Base-by-base conservation (phyloP, 2,797 vertebrate genomes). In the Helarctos malayanus region DNA sequence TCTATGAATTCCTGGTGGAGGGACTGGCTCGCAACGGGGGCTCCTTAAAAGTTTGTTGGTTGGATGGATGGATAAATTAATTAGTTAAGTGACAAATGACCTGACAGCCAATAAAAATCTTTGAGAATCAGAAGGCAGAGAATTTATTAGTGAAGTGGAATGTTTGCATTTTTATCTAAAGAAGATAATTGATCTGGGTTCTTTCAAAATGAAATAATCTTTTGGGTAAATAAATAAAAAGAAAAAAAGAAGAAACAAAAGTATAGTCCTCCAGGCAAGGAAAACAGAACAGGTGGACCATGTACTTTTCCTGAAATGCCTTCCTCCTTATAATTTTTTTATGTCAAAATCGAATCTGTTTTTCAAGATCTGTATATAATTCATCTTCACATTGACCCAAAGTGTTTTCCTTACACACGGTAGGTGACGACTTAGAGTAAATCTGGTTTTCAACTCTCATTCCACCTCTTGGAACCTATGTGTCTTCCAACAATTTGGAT, bases 21-120 rank as follows among this genome's bases (percentile, higher is more conserved):
- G 47, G 52, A 68, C 54, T 61, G 23, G 41, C 54, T 86, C 5
- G 0, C 49, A 27, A 41, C 35, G 78, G 38, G 54, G 29, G 27
- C 19, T 35, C 11, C 71, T 88, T 92, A 76, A 87, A 91, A 47
- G 49, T 94, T 54, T 63, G 45, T 88, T 91, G 56, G 82, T 91
- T 92, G 49, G 69, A 57, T 54, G 82, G 29, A 82, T 49, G 12
- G 68, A 90, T 91, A 80, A 65, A 95, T 95, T 91, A 97, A 84
- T 93, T 89, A 93, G n/a, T 45, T 80, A 80, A 56, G 47, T 84
- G 52, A 76, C 69, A 93, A 78, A 68, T 89, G 92, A 65, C 87
- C 69, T 69, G 47, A 79, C 75, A 81, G 86, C 68, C 57, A 82
- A 52, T 68, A 76, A 86, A 83, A 86, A 32, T 95, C 57, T 86